phyloP scores from a whole-genome alignment of 2,888 invertebrate genomes.

The Rhorus exstirpatorius region DNA sequence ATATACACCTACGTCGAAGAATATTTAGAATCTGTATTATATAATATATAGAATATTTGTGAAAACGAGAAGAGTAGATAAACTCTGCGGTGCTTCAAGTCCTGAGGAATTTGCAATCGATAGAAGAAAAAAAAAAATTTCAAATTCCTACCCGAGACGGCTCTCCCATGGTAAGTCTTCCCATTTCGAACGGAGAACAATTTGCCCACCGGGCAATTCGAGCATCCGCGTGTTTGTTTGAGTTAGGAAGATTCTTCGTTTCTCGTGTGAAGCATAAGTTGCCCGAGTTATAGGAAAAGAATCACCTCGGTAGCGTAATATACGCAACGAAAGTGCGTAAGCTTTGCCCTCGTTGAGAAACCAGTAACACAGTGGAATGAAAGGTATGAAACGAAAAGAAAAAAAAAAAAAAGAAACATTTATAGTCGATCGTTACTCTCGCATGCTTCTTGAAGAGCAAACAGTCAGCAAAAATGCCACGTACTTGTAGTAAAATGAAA shows the following conservation, averaged over 20 bases:
- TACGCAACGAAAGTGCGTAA: slow-evolving; percentile 57
- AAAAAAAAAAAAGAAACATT: slow-evolving; percentile 55
- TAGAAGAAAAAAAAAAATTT: slow-evolving; percentile 8
- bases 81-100: slow-evolving; percentile 21
- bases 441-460: slow-evolving; percentile 34
- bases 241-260: slow-evolving; percentile 75
- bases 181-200: slow-evolving; percentile 52
- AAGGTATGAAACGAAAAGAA: slow-evolving; percentile 56
- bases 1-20: too few relatives aligned
- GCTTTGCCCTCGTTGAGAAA: slow-evolving; percentile 44
- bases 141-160: slow-evolving; percentile 55
- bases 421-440: slow-evolving; percentile 63
- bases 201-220: slow-evolving; percentile 61
- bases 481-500: not conserved
- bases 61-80: not conserved
- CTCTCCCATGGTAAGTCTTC: slow-evolving; percentile 21
- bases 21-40: too few relatives aligned
- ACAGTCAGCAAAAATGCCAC: slow-evolving; percentile 42
- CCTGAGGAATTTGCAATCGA: slow-evolving; percentile 28
- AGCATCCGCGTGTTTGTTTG: slow-evolving; percentile 78
- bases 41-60: too few relatives aligned
- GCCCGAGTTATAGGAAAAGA: not conserved
- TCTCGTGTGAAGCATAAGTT: slow-evolving; percentile 30
- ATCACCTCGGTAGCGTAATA: slow-evolving; percentile 5
- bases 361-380: slow-evolving; percentile 30